These are phyloP conservation scores for Labeo rohita DNA, from an alignment of 2,113 vertebrate genomes.

Conservation along the genomic window DNA sequence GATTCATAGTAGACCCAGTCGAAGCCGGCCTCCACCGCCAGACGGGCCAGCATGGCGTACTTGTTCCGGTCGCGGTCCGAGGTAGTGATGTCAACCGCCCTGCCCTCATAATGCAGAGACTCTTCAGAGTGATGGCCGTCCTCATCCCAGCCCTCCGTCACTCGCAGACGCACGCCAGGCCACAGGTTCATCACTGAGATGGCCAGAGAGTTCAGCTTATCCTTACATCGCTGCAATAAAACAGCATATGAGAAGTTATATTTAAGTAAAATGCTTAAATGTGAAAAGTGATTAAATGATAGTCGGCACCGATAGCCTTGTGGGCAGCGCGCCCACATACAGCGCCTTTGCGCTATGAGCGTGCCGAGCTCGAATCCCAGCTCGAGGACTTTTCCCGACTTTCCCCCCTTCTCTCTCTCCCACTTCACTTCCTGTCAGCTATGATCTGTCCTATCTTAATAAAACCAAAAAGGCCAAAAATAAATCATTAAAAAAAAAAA, in stretches of 20 bases:
- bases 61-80: conserved; percentile 77
- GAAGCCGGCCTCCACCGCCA: conserved; percentile 76
- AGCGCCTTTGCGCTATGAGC: too few species aligned
- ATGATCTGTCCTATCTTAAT: too few species aligned
- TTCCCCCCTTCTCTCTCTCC: too few species aligned
- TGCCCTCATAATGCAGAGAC: conserved; percentile 77
- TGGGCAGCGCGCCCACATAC: too few species aligned
- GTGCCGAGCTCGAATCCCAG: too few species aligned
- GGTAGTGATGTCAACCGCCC: conserved; percentile 76
- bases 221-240: conserved; percentile 72
- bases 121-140: conserved; percentile 77
- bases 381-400: too few species aligned
- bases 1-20: conserved; percentile 80
- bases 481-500: too few species aligned
- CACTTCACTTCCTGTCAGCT: too few species aligned
- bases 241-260: not conserved
- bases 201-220: conserved; percentile 76
- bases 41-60: conserved; percentile 74
- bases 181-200: conserved; percentile 78
- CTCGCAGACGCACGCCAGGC: conserved; percentile 73
- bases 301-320: too few species aligned
- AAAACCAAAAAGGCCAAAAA: too few species aligned
- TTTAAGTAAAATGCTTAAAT: too few species aligned
- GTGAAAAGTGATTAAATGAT: too few species aligned
- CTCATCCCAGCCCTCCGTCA: conserved; percentile 78